A percentile compares a stretch with the other conserved stretches of the same genome.
phyloP scores from a whole-genome alignment of 1,140 invertebrate genomes.

The Tenebrio molitor region DNA sequence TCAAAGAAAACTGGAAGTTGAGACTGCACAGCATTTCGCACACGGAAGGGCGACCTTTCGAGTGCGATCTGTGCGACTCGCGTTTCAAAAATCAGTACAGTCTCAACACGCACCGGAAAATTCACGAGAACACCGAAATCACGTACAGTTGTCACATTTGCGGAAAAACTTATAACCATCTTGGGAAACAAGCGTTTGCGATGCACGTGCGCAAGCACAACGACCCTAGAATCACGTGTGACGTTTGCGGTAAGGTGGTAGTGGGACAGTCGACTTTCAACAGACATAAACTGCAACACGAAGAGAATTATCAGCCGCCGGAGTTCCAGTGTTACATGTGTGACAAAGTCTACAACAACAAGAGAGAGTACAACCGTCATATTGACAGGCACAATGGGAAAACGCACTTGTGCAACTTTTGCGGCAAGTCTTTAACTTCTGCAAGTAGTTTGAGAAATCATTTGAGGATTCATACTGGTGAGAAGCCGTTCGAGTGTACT shows the following conservation, averaged over 20 bases:
- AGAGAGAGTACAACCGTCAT: neutral
- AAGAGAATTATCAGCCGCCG: constrained; percentile 53
- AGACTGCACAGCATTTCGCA: neutral
- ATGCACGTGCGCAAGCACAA: neutral
- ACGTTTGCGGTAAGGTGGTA: neutral
- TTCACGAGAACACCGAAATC: constrained; percentile 66
- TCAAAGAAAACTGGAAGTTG: too few species aligned
- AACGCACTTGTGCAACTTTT: constrained; percentile 80
- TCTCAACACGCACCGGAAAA: neutral
- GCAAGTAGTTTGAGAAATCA: constrained; percentile 75
- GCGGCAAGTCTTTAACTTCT: constrained; percentile 76
- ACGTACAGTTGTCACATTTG: constrained; percentile 70
- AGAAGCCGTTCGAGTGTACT: constrained; percentile 66
- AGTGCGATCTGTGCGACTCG: neutral
- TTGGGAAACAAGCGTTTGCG: neutral
- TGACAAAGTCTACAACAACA: neutral
- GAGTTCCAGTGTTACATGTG: constrained; percentile 11
- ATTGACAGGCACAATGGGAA: constrained; percentile 76
- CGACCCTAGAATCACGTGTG: neutral
- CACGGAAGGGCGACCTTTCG: neutral
- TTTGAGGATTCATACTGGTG: constrained; percentile 71
- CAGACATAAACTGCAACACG: neutral
- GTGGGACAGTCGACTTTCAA: neutral
- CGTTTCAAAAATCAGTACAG: neutral
- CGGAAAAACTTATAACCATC: constrained; percentile 55